A percentile compares a stretch with the other conserved stretches of the same genome.
These are phyloP conservation scores for Ptilodon capucinus DNA, from an alignment of 2,888 invertebrate species.

Conservation along the genomic window DNA sequence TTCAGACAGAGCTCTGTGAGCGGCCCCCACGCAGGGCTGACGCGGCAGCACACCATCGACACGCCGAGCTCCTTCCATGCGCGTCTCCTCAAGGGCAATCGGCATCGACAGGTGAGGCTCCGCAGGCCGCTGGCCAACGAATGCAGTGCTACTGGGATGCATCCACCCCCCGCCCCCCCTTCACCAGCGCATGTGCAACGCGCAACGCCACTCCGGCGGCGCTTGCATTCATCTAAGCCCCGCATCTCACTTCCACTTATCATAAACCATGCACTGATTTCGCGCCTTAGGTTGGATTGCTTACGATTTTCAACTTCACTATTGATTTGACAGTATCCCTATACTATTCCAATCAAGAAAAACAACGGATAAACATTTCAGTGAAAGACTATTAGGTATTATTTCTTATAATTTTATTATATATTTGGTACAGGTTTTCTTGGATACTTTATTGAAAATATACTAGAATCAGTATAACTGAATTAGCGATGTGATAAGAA, in stretches of 20 bases:
- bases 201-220: slow-evolving; percentile 20
- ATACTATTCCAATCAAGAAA: too few species aligned
- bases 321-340: too few species aligned
- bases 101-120: slow-evolving; percentile 78
- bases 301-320: too few species aligned
- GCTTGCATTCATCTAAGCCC: slow-evolving; percentile 19
- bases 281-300: too few species aligned
- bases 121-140: slow-evolving; percentile 26
- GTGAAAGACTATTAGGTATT: too few species aligned
- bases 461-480: too few species aligned
- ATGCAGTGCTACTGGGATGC: slow-evolving; percentile 12
- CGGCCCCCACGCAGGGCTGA: slow-evolving; percentile 87
- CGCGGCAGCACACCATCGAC: slow-evolving; percentile 95
- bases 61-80: slow-evolving; percentile 93
- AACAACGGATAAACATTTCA: too few species aligned
- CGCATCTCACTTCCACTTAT: background rate
- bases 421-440: too few species aligned
- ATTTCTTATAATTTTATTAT: too few species aligned
- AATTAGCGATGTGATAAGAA: too few species aligned
- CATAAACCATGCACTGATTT: background rate
- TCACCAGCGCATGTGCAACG: slow-evolving; percentile 20
- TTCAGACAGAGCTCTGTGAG: slow-evolving; percentile 91
- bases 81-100: slow-evolving; percentile 86
- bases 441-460: too few species aligned
- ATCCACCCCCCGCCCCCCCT: slow-evolving; percentile 19